Percentiles rank a stretch among this genome's conserved stretches.
phyloP scores from a whole-genome alignment of 2,113 vertebrate species.

The Nycticorax nycticorax region DNA sequence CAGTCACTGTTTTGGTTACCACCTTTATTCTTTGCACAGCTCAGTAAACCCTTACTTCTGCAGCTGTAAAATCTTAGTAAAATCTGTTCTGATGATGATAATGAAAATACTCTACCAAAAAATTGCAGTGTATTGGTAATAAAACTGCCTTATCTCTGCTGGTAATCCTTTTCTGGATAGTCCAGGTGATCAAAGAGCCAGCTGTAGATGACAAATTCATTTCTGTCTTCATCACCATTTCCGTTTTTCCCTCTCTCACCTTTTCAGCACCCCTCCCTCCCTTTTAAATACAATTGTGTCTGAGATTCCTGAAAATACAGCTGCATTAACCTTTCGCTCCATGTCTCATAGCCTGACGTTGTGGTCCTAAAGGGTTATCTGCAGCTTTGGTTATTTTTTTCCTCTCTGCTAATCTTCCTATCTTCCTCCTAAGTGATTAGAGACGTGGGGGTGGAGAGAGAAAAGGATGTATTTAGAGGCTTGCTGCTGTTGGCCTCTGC shows the following conservation, averaged over 20 bases:
- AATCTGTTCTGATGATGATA: background rate
- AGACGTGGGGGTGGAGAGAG: conserved; percentile 11
- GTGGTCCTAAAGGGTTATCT: conserved; percentile 66
- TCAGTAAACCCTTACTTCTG: background rate
- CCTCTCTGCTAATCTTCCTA: conserved; percentile 70
- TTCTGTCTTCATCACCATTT: conserved; percentile 44
- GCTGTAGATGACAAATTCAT: conserved; percentile 35
- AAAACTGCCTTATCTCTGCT: conserved; percentile 14
- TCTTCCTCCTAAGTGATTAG: conserved; percentile 71
- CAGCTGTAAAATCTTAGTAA: conserved; percentile 8
- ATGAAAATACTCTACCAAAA: conserved; percentile 5
- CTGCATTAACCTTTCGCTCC: conserved; percentile 24
- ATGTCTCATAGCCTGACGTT: background rate
- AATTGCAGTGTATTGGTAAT: background rate
- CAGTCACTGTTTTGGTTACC: conserved; percentile 12
- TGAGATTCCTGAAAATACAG: conserved; percentile 41
- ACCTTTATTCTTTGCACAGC: conserved; percentile 42
- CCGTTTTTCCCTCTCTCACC: background rate
- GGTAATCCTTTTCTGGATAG: background rate
- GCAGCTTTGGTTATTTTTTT: conserved; percentile 66
- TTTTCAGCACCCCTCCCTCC: background rate
- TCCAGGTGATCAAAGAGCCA: conserved; percentile 31
- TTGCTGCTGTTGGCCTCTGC: conserved; percentile 54
- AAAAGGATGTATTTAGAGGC: conserved; percentile 32
- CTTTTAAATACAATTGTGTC: background rate